Conservation (phyloP, 2,888 invertebrate genomes). For the Biston betularia region DNA sequence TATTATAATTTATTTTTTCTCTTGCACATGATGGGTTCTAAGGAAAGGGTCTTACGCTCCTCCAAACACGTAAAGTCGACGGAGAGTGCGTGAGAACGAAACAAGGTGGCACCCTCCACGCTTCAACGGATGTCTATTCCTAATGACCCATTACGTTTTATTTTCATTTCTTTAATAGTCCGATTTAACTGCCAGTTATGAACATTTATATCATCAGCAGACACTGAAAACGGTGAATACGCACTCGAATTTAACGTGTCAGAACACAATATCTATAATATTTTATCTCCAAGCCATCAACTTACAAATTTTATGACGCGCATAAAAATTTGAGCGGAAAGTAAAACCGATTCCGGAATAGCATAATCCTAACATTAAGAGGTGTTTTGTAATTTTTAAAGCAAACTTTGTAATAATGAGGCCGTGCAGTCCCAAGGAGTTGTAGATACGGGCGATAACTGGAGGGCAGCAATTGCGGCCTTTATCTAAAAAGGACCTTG, state of each 20-base stretch:
- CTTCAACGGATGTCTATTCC: conserved; percentile 55
- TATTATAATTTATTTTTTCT: conserved; percentile 58
- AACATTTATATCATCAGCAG: conserved; percentile 69
- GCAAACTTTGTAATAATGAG: conserved; percentile 46
- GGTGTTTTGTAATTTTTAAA: conserved; percentile 45
- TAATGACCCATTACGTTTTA: conserved; percentile 72
- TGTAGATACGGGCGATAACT: conserved; percentile 59
- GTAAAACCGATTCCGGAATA: conserved; percentile 44
- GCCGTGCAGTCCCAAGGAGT: conserved; percentile 42
- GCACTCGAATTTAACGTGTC: conserved; percentile 63
- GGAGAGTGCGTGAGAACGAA: conserved; percentile 73
- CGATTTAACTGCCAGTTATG: conserved; percentile 66
- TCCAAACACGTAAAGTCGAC: conserved; percentile 60
- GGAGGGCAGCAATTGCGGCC: conserved; percentile 66
- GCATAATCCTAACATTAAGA: conserved; percentile 45
- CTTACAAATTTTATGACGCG: conserved; percentile 48
- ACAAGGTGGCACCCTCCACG: conserved; percentile 66
- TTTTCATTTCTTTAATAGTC: conserved; percentile 68
- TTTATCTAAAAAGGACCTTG: conserved; percentile 71
- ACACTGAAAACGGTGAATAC: conserved; percentile 60
- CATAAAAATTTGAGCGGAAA: conserved; percentile 46
- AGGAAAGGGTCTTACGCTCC: conserved; percentile 64
- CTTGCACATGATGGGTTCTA: conserved; percentile 63
- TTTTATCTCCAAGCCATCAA: conserved; percentile 58
- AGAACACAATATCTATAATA: conserved; percentile 63